Evolutionary conservation across 2,888 invertebrate species (phyloP), one percentile per base, ranked within the genome.

Genomic region (Agapetus fuscipes): DNA sequence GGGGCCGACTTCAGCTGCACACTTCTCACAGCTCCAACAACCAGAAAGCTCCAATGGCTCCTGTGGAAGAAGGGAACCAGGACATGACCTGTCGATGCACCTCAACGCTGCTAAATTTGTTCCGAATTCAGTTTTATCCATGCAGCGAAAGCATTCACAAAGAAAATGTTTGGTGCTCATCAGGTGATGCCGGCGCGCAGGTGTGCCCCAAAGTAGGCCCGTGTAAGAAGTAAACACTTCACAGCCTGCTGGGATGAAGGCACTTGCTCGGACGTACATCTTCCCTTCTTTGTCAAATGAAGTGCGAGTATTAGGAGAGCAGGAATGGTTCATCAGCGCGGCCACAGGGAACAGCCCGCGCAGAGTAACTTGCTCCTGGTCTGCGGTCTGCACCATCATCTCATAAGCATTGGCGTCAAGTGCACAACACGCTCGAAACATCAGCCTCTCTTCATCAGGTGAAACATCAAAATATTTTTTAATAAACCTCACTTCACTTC

Each of bases 371-470:
- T 52, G 59, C 51, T 64, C 68, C 50, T 58, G 69, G 48, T 61
- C 64, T 43, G 60, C 66, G 46, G 56, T 65, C 12, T 56, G 55
- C 39, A 58, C 64, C 37, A 67, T 66, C 48, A 69, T 76, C 65
- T 80, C 78, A 55, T 76, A 82, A 25, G 81, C 78, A 55, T 80
- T 81, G 2, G 81, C 76, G 52, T 82, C 78, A 53, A 82, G 62
- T 12, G 72, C 69, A 37, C 68, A 64, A 51, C 78, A 78, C 1
- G 76, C 72, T 28, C 62, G 57, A n/a, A 58, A 59, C 71, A 83
- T 70, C 36, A 76, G 62, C 26, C 64, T 52, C 53, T 72, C 69
- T 29, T 80, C 78, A n/a, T 72, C 63, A 36, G 64, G 54, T 4
- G 61, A 61, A 48, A 80, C 64, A 17, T 67, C 58, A 40, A 70